These are phyloP conservation scores for Eolophus roseicapilla DNA, from an alignment of 2,113 vertebrate species.

Conservation along the genomic window DNA sequence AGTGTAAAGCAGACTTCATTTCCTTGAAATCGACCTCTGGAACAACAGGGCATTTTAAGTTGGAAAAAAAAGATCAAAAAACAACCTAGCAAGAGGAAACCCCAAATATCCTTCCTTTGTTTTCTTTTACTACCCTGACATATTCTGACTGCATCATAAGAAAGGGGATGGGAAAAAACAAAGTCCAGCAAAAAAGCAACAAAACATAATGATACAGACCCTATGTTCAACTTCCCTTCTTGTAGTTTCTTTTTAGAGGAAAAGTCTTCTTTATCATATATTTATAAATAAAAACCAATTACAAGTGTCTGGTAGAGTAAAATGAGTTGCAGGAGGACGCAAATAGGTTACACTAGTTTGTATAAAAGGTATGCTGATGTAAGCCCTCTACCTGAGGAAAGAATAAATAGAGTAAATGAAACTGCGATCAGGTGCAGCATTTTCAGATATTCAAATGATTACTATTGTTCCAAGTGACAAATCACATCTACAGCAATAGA, in stretches of 20 bases:
- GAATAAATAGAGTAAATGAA: not conserved
- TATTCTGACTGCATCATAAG: not conserved
- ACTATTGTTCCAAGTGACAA: constrained; percentile 1
- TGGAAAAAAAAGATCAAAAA: not conserved
- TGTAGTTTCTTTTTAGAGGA: not conserved
- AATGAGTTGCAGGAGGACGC: not conserved
- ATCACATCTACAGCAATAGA: not conserved
- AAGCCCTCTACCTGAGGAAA: not conserved
- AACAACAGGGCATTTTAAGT: not conserved
- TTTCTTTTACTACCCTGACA: not conserved
- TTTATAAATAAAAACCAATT: not conserved
- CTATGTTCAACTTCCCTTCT: not conserved
- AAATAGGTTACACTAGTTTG: not conserved
- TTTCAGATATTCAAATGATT: not conserved
- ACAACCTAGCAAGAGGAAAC: not conserved
- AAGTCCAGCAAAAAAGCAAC: not conserved
- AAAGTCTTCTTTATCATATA: not conserved
- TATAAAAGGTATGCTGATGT: not conserved
- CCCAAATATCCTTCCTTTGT: not conserved
- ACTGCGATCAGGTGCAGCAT: not conserved
- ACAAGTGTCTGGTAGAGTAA: not conserved
- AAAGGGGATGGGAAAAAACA: not conserved
- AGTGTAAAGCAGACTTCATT: not conserved
- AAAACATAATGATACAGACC: not conserved
- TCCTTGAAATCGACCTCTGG: not conserved